These are phyloP conservation scores for Cephonodes hylas DNA, from an alignment of 2,888 invertebrate species.

Conservation along the genomic window DNA sequence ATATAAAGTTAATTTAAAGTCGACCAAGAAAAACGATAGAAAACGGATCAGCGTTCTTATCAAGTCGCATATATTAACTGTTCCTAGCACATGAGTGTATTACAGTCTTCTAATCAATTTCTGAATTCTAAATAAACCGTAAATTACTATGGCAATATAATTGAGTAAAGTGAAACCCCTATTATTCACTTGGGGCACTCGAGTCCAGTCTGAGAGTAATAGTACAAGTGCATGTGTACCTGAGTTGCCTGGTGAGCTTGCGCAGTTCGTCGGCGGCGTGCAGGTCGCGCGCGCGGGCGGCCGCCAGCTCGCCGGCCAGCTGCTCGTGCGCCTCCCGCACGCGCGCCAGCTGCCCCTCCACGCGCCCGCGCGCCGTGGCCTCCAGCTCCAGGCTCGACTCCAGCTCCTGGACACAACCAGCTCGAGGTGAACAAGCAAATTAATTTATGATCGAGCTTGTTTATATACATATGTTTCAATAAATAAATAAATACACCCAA, in stretches of 20 bases:
- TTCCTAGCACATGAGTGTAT: too few relatives aligned
- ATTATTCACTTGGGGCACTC: too few relatives aligned
- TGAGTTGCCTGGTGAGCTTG: conserved; percentile 73
- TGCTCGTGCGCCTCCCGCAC: conserved; percentile 70
- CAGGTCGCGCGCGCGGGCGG: conserved; percentile 87
- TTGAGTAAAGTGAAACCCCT: too few relatives aligned
- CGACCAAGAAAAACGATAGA: too few relatives aligned
- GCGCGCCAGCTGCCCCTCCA: conserved; percentile 86
- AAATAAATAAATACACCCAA: too few relatives aligned
- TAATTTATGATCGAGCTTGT: background rate
- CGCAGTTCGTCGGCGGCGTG: conserved; percentile 89
- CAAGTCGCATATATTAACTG: too few relatives aligned
- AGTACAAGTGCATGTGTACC: conserved; percentile 40
- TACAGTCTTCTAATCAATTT: too few relatives aligned
- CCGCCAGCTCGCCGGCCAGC: conserved; percentile 83
- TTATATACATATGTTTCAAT: too few relatives aligned
- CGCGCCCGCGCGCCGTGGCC: conserved; percentile 91
- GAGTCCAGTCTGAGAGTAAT: too few relatives aligned
- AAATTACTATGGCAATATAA: too few relatives aligned
- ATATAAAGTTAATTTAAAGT: too few relatives aligned
- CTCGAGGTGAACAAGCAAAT: background rate
- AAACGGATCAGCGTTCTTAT: too few relatives aligned
- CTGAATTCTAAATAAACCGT: background rate
- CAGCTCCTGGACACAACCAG: conserved; percentile 80
- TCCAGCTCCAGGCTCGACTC: conserved; percentile 96